Conservation (phyloP, 2,888 invertebrate genomes). For the Cantharis rufa region DNA sequence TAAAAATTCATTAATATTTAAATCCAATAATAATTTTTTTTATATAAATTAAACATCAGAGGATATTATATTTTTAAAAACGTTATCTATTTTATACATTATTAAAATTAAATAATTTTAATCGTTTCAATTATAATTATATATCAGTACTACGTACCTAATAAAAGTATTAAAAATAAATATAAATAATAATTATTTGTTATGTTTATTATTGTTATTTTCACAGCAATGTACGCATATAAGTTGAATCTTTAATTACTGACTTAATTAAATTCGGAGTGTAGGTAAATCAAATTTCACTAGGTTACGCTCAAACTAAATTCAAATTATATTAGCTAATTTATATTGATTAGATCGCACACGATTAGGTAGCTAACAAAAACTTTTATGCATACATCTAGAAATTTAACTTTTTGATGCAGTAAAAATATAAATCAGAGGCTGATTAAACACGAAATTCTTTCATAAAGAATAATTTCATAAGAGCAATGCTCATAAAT, state of each 20-base stretch:
- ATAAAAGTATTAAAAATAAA: background rate
- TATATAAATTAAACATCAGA: background rate
- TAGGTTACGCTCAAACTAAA: background rate
- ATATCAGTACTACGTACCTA: background rate
- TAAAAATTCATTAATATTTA: background rate
- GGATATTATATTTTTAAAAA: no score
- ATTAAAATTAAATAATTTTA: background rate
- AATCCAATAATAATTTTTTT: background rate
- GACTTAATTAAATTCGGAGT: background rate
- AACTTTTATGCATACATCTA: background rate
- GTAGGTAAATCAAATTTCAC: background rate
- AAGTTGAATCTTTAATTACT: background rate
- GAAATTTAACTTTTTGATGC: background rate
- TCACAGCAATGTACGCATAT: background rate
- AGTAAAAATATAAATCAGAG: background rate
- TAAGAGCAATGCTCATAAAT: slow-evolving; percentile 15
- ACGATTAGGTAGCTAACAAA: background rate
- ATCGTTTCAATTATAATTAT: background rate
- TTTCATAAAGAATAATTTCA: slow-evolving; percentile 5
- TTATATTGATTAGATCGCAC: background rate
- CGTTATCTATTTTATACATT: background rate
- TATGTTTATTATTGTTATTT: background rate
- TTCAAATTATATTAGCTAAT: background rate
- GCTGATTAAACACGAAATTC: slow-evolving; percentile 11
- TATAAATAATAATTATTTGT: background rate